Evolutionary conservation across 1,140 invertebrate species (phyloP), one percentile per base, ranked within the genome.

Genomic region (Thaumatotibia leucotreta): DNA sequence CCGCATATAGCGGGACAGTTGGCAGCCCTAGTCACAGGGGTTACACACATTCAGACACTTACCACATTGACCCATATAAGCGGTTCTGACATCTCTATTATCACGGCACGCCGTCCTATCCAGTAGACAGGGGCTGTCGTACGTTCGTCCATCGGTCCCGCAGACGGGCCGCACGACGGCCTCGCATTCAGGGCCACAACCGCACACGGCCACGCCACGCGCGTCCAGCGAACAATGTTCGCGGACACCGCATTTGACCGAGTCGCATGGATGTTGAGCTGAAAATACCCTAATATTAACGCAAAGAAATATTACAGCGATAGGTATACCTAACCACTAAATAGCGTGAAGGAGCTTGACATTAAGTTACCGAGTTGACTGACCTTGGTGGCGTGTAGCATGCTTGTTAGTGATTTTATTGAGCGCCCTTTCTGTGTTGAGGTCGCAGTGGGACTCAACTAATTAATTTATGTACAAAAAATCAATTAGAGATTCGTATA

Each of bases 191-290:
- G 94, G 92, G 0, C 95, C 95, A 82, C 97, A 98, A 64, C 94
- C 93, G 82, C 97, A 98, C 32, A 93, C 93, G 0, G 97, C 96
- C 24, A 96, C 96, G 1, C 97, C 97, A 54, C 93, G 94, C 31
- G 94, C 93, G 89, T 97, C 95, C 72, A 98, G 95, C n/a, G 93
- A 93, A 83, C 97, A 98, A 67, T 95, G 94, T 80, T 97, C 94
- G 11, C 95, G 94, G 3, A 92, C 74, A n/a, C 91, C 92, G 83
- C 97, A 98, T 62, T 94, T 93, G 4, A 96, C 93, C 61, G 93
- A 94, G 67, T 94, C 93, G 80, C 96, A 98, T 4, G 96, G 96
- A 86, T 97, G 97, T 75, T 94, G 93, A 64, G 95, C 97, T 97
- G 84, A 68, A 64, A 58, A 63, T 20, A 17, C 17, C 0, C 3